A percentile compares a stretch with the other conserved stretches of the same genome.
These are phyloP conservation scores for Hedya salicella DNA, from an alignment of 2,888 invertebrate species.

Conservation along the genomic window DNA sequence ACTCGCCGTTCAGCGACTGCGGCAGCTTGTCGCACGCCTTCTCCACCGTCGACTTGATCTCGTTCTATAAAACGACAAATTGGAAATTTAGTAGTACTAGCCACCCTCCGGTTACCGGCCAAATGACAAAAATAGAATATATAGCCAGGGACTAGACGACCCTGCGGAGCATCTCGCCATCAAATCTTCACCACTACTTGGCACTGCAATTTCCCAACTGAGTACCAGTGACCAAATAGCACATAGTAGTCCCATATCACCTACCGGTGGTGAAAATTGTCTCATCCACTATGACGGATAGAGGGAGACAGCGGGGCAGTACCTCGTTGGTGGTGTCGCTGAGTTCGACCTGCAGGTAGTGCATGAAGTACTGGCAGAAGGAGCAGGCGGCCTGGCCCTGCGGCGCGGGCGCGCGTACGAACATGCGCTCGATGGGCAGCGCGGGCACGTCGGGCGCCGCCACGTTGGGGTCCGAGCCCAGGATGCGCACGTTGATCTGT, in stretches of 20 bases:
- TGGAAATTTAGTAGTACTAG: too few species aligned
- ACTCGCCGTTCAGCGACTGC: slow-evolving; percentile 85
- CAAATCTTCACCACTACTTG: too few species aligned
- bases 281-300: too few species aligned
- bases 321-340: slow-evolving; percentile 89
- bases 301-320: too few species aligned
- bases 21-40: slow-evolving; percentile 90
- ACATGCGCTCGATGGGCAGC: slow-evolving; percentile 81
- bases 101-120: too few species aligned
- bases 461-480: slow-evolving; percentile 48
- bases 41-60: slow-evolving; percentile 88
- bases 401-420: slow-evolving; percentile 57
- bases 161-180: too few species aligned
- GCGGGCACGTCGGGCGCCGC: slow-evolving; percentile 43
- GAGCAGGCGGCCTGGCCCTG: slow-evolving; percentile 86
- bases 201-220: too few species aligned
- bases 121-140: too few species aligned
- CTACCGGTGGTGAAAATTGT: too few species aligned
- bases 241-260: too few species aligned
- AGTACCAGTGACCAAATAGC: too few species aligned
- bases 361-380: slow-evolving; percentile 93
- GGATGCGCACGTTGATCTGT: slow-evolving; percentile 60
- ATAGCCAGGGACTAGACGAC: too few species aligned
- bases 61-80: slow-evolving; percentile 77
- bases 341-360: slow-evolving; percentile 90